These are phyloP conservation scores for Amblyjoppa fuscipennis DNA, from an alignment of 2,888 invertebrate genomes.

Conservation along the genomic window DNA sequence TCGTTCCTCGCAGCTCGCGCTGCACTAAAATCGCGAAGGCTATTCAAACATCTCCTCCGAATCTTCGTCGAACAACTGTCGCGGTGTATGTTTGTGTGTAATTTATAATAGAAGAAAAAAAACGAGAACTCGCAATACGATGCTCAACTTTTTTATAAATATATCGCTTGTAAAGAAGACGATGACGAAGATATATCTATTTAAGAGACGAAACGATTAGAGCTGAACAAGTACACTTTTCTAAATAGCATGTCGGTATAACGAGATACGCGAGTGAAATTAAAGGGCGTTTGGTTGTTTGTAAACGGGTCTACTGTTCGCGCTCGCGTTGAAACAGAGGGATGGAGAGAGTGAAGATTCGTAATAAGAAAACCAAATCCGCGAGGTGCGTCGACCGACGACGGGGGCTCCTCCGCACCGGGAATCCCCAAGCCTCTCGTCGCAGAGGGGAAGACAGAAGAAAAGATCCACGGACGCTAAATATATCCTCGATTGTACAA, in stretches of 20 bases:
- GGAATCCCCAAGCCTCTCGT: slow-evolving; percentile 65
- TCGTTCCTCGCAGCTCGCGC: slow-evolving; percentile 55
- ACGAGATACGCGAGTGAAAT: slow-evolving; percentile 48
- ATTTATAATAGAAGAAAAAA: slow-evolving; percentile 73
- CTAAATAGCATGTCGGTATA: slow-evolving; percentile 52
- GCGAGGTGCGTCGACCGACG: slow-evolving; percentile 52
- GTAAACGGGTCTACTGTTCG: slow-evolving; percentile 37
- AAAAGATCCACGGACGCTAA: slow-evolving; percentile 54
- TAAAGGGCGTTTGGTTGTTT: slow-evolving; percentile 52
- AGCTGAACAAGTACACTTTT: slow-evolving; percentile 59
- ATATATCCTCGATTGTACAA: slow-evolving; percentile 69
- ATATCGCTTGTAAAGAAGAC: slow-evolving; percentile 80
- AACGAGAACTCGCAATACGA: slow-evolving; percentile 77
- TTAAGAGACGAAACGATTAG: slow-evolving; percentile 60
- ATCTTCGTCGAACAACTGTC: slow-evolving; percentile 63
- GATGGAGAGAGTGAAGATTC: slow-evolving; percentile 31
- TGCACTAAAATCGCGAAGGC: slow-evolving; percentile 36
- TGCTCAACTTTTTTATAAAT: slow-evolving; percentile 83
- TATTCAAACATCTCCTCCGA: slow-evolving; percentile 38
- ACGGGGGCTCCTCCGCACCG: slow-evolving; percentile 43
- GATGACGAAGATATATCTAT: slow-evolving; percentile 44
- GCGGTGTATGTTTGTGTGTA: slow-evolving; percentile 75
- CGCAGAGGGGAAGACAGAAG: slow-evolving; percentile 35
- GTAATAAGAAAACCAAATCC: slow-evolving; percentile 63
- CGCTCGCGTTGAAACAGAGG: slow-evolving; percentile 41